phyloP scores from a whole-genome alignment of 2,113 vertebrate species.

The Oncorhynchus tshawytscha region DNA sequence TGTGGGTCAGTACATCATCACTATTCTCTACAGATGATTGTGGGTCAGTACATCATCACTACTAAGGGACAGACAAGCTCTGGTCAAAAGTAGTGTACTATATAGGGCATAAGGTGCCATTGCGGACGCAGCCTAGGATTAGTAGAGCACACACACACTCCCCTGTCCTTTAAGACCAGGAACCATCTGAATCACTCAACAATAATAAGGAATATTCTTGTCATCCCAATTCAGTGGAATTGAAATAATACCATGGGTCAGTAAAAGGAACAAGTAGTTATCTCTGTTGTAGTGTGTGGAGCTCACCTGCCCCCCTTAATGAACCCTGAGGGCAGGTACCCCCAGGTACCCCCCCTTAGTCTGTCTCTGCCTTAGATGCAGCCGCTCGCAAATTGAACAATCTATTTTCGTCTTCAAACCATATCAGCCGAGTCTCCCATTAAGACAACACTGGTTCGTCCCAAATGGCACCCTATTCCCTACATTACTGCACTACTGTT shows the following conservation, averaged over 20 bases:
- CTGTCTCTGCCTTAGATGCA: not conserved
- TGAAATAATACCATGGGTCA: constrained; percentile 38
- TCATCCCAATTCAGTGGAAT: constrained; percentile 29
- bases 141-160: not conserved
- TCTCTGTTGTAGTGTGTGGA: not conserved
- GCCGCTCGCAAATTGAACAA: not conserved
- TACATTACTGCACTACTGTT: too few relatives aligned
- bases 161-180: constrained; percentile 32
- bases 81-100: too few relatives aligned
- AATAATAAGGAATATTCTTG: constrained; percentile 49
- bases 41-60: too few relatives aligned
- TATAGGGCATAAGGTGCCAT: not conserved
- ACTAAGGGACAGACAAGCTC: too few relatives aligned
- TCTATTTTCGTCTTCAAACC: not conserved
- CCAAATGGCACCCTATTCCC: too few relatives aligned
- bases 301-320: not conserved
- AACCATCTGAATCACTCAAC: constrained; percentile 38
- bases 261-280: not conserved
- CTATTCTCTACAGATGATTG: too few relatives aligned
- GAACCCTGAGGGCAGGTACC: too few relatives aligned
- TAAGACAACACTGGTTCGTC: not conserved
- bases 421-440: not conserved
- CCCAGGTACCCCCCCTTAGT: not conserved
- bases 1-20: too few relatives aligned
- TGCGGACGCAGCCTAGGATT: not conserved